Evolutionary conservation across 2,888 invertebrate genomes (phyloP).

Genomic region (Amphipoea lucens): DNA sequence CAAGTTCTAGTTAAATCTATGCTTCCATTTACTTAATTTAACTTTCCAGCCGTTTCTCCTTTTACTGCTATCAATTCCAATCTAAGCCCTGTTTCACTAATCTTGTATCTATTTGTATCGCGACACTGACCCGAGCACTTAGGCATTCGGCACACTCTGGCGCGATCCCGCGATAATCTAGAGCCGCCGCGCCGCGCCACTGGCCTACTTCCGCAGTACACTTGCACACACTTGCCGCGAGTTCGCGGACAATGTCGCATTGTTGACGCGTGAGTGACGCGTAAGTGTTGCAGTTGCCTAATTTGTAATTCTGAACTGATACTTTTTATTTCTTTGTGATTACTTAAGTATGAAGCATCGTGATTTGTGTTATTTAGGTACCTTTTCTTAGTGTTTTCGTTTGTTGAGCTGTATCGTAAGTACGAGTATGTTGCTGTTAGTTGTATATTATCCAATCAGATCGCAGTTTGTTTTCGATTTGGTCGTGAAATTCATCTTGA

Average conservation of each 20-base stretch:
- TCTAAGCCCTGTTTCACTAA: conserved; percentile 16
- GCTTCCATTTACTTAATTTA: not conserved
- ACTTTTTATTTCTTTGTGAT: conserved; percentile 16
- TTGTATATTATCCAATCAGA: not conserved
- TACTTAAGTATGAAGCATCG: not conserved
- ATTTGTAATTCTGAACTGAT: conserved; percentile 32
- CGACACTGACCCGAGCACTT: conserved; percentile 16
- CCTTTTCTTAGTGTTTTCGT: not conserved
- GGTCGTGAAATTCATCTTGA: not conserved
- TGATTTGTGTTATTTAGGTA: not conserved
- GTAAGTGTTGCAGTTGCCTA: conserved; percentile 39
- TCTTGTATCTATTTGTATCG: conserved; percentile 13
- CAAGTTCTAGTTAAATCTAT: conserved; percentile 14
- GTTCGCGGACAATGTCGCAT: conserved; percentile 42
- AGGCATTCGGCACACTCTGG: conserved; percentile 45
- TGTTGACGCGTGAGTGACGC: conserved; percentile 33
- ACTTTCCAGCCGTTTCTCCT: not conserved
- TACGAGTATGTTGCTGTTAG: not conserved
- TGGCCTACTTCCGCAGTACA: conserved; percentile 50
- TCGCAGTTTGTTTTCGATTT: not conserved
- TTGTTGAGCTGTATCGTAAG: not conserved
- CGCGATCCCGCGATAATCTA: conserved; percentile 45
- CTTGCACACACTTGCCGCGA: conserved; percentile 36
- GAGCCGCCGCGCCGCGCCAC: conserved; percentile 43
- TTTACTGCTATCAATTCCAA: conserved; percentile 18